Conservation (phyloP, 2,113 vertebrate species). For the Heterochromis multidens region DNA sequence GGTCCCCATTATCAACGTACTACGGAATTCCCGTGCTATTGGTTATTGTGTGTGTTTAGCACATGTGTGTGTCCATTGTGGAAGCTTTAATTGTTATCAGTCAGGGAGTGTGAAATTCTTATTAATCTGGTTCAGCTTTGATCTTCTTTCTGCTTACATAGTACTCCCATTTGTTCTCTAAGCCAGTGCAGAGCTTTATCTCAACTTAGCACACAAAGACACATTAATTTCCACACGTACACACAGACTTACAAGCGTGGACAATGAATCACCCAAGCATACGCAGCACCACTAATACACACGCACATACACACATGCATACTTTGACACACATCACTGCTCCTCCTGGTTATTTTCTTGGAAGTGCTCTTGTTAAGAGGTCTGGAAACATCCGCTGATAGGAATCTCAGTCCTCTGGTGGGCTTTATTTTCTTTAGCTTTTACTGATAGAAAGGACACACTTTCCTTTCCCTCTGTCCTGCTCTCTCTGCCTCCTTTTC, state of each 20-base stretch:
- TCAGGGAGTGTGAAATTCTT: slow-evolving; percentile 50
- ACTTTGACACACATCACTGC: slow-evolving; percentile 44
- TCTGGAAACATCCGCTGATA: slow-evolving; percentile 70
- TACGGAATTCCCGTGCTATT: slow-evolving; percentile 27
- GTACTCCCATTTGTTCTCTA: slow-evolving; percentile 64
- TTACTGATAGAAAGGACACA: slow-evolving; percentile 57
- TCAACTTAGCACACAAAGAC: slow-evolving; percentile 45
- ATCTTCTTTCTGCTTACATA: slow-evolving; percentile 58
- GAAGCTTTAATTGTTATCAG: slow-evolving; percentile 51
- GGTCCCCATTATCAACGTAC: slow-evolving; percentile 35
- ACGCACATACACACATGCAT: slow-evolving; percentile 17
- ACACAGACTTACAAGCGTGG: background rate
- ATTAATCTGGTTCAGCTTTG: slow-evolving; percentile 68
- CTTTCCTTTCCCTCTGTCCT: slow-evolving; percentile 31
- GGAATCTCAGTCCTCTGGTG: slow-evolving; percentile 66
- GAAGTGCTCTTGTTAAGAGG: slow-evolving; percentile 66
- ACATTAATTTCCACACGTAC: slow-evolving; percentile 36
- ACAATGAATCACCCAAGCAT: slow-evolving; percentile 10
- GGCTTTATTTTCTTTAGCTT: slow-evolving; percentile 65
- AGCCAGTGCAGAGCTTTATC: slow-evolving; percentile 49
- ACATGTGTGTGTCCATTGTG: background rate
- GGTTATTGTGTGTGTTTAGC: slow-evolving; percentile 3
- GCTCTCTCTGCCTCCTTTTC: slow-evolving; percentile 11
- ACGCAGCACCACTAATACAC: background rate
- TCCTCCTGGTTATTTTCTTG: slow-evolving; percentile 69